phyloP scores from a whole-genome alignment of 2,888 invertebrate species.

The Meandrusa payeni region DNA sequence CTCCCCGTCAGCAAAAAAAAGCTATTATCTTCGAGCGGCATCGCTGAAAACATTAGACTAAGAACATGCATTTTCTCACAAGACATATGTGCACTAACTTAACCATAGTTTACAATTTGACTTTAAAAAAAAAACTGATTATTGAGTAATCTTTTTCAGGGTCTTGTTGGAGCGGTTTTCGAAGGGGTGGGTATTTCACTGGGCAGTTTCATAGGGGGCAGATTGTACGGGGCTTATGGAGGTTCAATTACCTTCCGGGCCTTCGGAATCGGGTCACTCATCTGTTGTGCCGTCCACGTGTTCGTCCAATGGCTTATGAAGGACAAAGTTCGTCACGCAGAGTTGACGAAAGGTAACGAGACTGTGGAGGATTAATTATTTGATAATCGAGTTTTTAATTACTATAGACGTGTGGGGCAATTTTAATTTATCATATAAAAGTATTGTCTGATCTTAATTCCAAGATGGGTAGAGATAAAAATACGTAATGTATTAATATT shows the following conservation, averaged over 20 bases:
- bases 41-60: no score
- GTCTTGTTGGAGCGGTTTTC: conserved; percentile 91
- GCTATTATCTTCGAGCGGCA: no score
- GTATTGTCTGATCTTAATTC: no score
- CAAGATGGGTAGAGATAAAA: no score
- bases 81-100: no score
- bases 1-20: no score
- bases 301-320: conserved; percentile 64
- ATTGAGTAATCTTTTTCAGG: conserved; percentile 82
- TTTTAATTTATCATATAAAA: neutral
- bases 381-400: no score
- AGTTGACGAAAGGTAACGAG: conserved; percentile 56
- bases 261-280: conserved; percentile 85
- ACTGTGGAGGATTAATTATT: conserved; percentile 19
- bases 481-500: no score
- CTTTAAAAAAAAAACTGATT: no score
- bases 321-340: conserved; percentile 38
- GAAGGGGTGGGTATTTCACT: conserved; percentile 92
- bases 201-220: conserved; percentile 90
- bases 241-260: conserved; percentile 86
- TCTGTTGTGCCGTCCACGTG: conserved; percentile 81
- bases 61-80: no score
- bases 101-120: no score
- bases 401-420: no score
- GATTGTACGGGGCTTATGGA: conserved; percentile 82